Percentiles rank a stretch among this genome's conserved stretches.
Evolutionary conservation across 2,113 vertebrate genomes (phyloP).

Genomic region (Oryzias woworae): DNA sequence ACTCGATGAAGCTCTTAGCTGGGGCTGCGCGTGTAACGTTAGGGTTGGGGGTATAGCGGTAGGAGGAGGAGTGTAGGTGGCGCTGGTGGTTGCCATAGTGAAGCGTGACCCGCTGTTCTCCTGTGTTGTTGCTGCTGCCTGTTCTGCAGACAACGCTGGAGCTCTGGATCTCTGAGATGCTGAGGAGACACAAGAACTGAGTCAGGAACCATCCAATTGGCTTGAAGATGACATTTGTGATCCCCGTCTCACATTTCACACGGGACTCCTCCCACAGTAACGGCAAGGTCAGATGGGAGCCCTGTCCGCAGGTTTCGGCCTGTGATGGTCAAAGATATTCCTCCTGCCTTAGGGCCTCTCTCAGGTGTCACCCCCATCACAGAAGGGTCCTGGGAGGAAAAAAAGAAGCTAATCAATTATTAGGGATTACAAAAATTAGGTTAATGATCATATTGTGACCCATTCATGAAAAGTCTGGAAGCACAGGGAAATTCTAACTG

Average conservation of each 20-base stretch:
- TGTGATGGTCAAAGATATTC: conserved; percentile 85
- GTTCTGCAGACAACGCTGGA: conserved; percentile 85
- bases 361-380: conserved; percentile 84
- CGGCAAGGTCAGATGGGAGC: conserved; percentile 80
- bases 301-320: conserved; percentile 91
- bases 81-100: conserved; percentile 83
- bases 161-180: conserved; percentile 79
- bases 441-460: too few relatives aligned
- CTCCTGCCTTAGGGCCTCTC: conserved; percentile 89
- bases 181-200: conserved; percentile 41
- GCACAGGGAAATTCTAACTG: too few relatives aligned
- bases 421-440: background rate
- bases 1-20: conserved; percentile 91
- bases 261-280: conserved; percentile 85
- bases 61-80: conserved; percentile 75
- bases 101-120: conserved; percentile 81
- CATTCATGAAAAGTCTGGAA: too few relatives aligned
- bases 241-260: conserved; percentile 85
- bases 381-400: conserved; percentile 82
- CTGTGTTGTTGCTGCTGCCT: conserved; percentile 76
- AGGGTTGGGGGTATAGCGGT: conserved; percentile 87
- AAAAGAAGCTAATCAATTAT: background rate
- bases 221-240: background rate
- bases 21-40: conserved; percentile 87
- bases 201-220: background rate